These are phyloP conservation scores for Tetrapedia diversipes DNA, from an alignment of 2,888 invertebrate species.

Conservation along the genomic window DNA sequence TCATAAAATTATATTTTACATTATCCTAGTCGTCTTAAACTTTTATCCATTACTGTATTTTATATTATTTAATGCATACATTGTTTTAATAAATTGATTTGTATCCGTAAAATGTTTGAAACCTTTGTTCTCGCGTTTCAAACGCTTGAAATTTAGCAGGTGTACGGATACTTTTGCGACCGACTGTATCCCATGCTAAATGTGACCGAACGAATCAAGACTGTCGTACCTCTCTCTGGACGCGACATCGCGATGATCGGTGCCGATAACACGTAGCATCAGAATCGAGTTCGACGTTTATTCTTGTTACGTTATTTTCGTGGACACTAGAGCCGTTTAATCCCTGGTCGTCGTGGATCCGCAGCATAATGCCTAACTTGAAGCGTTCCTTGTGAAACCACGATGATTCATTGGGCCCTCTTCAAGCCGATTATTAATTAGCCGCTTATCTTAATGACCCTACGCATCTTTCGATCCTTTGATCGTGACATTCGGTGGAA, in stretches of 20 bases:
- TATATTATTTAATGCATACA: too few relatives aligned
- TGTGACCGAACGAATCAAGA: conserved; percentile 13
- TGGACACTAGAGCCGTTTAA: conserved; percentile 63
- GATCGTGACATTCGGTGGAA: too few relatives aligned
- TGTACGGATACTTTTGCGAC: too few relatives aligned
- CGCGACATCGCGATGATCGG: conserved; percentile 31
- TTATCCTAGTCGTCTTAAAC: too few relatives aligned
- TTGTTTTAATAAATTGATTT: too few relatives aligned
- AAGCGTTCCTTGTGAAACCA: conserved; percentile 6
- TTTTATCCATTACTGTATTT: too few relatives aligned
- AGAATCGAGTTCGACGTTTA: conserved; percentile 55
- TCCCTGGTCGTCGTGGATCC: conserved; percentile 52
- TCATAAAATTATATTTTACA: too few relatives aligned
- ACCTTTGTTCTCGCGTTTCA: too few relatives aligned
- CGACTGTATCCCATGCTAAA: too few relatives aligned
- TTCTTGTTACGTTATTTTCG: conserved; percentile 62
- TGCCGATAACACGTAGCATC: conserved; percentile 42
- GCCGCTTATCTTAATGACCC: conserved; percentile 45
- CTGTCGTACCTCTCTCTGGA: conserved; percentile 8
- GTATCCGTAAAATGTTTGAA: too few relatives aligned
- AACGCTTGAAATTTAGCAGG: too few relatives aligned
- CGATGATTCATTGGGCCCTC: conserved; percentile 45
- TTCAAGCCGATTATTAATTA: conserved; percentile 57
- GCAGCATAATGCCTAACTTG: conserved; percentile 43
- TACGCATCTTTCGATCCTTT: conserved; percentile 7